Base-by-base conservation (phyloP, 2,888 invertebrate genomes). In the Melanargia galathea region DNA sequence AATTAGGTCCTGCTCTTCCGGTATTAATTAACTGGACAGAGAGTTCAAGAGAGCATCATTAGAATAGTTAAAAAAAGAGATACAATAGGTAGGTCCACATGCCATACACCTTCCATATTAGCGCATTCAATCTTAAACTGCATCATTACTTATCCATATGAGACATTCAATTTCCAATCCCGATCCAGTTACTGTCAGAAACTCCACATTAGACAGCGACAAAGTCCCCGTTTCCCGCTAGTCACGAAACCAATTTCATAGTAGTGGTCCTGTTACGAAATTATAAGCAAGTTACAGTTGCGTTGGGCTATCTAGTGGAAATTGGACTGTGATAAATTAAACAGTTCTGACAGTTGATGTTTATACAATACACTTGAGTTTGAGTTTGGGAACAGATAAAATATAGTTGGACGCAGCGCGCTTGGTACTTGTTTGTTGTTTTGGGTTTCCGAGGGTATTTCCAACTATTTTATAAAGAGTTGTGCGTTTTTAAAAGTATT, bases 281-380 rank as follows among this genome's bases (percentile, higher is more conserved):
- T 83, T 83, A 82, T 86, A 85, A 83, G 77, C 83, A 80, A 83
- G 78, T 80, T 72, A 64, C 67, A 73, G 72, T 72, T 20, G 35
- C 57, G 30, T 54, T 56, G 62, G 66, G 62, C 63, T 64, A 66
- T 62, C 68, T 65, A 38, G 58, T 45, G 51, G 63, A 65, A 71
- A 68, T 71, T 69, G 60, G 68, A 64, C 66, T 62, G 63, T 67
- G 68, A 70, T 68, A 71, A 70, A 72, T 72, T 69, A 63, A 63
- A 66, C 54, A 58, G 68, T 64, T 68, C 64, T 62, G 71, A 65
- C 61, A 63, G 60, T 62, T 67, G 62, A 66, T 66, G 67, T 68
- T 65, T 65, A 66, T 62, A 68, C 63, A 62, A 63, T 64, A 62
- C 63, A 63, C 67, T 64, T 60, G 63, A 65, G 68, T 64, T 65